Evolutionary conservation across 2,113 vertebrate species (phyloP), one percentile per base, ranked within the genome.

Genomic region (Pseudorasbora parva): DNA sequence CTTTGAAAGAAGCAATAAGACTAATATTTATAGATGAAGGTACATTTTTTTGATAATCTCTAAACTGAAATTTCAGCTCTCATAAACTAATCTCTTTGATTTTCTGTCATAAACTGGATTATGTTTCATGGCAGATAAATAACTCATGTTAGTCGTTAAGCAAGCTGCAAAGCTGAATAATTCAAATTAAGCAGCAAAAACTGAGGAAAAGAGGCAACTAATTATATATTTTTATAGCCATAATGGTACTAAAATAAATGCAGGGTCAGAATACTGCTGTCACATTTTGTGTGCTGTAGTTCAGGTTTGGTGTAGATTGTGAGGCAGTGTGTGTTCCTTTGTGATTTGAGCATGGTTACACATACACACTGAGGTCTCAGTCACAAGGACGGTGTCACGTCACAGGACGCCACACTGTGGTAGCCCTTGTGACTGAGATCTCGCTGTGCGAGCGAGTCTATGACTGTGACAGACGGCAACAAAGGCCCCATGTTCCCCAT

Each of bases 121-220:
- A 11, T 41, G 41, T 41, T 68, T 69, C 33, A 69, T 69, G 66
- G 66, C 66, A n/a, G 66, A 69, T 69, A 69, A 69, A 41, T 5
- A 12, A 9, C 19, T n/a, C 1, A 10, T 41, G 64, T 19, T 68
- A 68, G 30, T 33, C 17, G 17, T 21, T 33, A 33, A 68, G 64
- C 33, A 10, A 68, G 30, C 30, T 21, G 30, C 64, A 68, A 21
- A 68, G 64, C 64, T 21, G 64, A 11, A 41, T 68, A 68, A 21
- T 68, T 68, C 1, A 33, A 68, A 41, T 68, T 68, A 21, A 68
- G 7, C 19, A 11, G 64, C 19, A 68, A 41, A 68, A 68, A 68
- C 33, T 41, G 64, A 41, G 33, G 64, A 41, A 68, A 41, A 41
- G 33, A 11, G 33, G 56, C 21, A 23, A n/a, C 23, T 33, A 10